These are phyloP conservation scores for Halcyon senegalensis DNA, from an alignment of 2,113 vertebrate genomes.

Conservation along the genomic window DNA sequence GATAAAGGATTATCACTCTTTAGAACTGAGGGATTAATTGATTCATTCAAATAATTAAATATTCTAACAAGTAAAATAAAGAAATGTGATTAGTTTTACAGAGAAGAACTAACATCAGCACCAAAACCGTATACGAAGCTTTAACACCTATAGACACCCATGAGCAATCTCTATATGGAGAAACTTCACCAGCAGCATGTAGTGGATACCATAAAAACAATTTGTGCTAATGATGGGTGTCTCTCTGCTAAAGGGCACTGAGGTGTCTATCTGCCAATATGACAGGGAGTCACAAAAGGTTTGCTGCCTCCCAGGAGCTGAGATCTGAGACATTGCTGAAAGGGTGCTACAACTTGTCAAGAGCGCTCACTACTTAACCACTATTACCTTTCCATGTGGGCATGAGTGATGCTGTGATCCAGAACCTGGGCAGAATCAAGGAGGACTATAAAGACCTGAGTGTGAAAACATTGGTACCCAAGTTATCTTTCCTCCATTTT, in stretches of 20 bases:
- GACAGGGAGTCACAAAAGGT: too few relatives aligned
- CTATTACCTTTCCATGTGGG: background rate
- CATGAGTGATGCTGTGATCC: background rate
- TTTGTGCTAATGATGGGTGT: too few relatives aligned
- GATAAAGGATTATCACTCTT: background rate
- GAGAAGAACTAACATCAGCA: background rate
- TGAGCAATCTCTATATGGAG: too few relatives aligned
- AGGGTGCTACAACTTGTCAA: too few relatives aligned
- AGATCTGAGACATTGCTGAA: too few relatives aligned
- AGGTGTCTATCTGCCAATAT: too few relatives aligned
- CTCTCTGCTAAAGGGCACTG: too few relatives aligned
- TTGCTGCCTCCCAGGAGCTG: background rate
- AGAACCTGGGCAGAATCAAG: background rate
- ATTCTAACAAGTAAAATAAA: background rate
- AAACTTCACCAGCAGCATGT: too few relatives aligned
- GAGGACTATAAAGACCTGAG: background rate
- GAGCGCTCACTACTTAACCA: background rate
- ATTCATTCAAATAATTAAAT: slow-evolving; percentile 10
- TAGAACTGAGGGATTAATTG: background rate
- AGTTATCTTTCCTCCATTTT: background rate
- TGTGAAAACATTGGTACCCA: background rate
- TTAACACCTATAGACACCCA: too few relatives aligned
- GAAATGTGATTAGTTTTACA: background rate
- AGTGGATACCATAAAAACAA: too few relatives aligned
- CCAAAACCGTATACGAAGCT: too few relatives aligned